A percentile compares a stretch with the other conserved stretches of the same genome.
These are phyloP conservation scores for Scatophagus argus DNA, from an alignment of 2,113 vertebrate genomes.

Conservation along the genomic window DNA sequence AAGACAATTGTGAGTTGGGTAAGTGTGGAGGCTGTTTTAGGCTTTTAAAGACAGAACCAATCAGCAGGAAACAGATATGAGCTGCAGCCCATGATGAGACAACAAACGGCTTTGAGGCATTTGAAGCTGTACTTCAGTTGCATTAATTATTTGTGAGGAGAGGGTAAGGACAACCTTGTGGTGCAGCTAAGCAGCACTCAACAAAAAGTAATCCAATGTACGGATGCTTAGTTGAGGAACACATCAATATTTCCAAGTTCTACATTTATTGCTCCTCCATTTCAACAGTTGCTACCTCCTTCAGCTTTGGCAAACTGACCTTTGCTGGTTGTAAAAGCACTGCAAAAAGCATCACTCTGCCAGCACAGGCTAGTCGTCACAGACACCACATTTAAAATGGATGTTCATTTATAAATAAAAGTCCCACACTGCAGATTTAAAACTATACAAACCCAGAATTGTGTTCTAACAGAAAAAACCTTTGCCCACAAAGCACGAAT, in stretches of 20 bases:
- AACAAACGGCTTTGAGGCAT: not conserved
- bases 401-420: no score
- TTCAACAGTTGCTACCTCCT: no score
- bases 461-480: no score
- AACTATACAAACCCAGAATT: no score
- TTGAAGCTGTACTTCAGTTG: not conserved
- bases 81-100: not conserved
- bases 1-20: not conserved
- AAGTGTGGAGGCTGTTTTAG: not conserved
- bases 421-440: no score
- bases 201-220: not conserved
- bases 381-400: no score
- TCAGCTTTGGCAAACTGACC: no score
- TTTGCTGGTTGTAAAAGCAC: no score
- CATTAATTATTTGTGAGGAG: not conserved
- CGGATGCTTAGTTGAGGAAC: not conserved
- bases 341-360: no score
- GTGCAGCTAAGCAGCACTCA: not conserved
- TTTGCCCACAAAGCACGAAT: conserved; percentile 4
- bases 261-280: no score
- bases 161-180: not conserved
- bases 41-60: conserved; percentile 23
- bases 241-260: no score
- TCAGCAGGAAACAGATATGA: conserved; percentile 18
- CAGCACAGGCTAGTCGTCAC: no score